Evolutionary conservation across 2,797 vertebrate species (phyloP).

Genomic region (Otolemur crassicaudatus): DNA sequence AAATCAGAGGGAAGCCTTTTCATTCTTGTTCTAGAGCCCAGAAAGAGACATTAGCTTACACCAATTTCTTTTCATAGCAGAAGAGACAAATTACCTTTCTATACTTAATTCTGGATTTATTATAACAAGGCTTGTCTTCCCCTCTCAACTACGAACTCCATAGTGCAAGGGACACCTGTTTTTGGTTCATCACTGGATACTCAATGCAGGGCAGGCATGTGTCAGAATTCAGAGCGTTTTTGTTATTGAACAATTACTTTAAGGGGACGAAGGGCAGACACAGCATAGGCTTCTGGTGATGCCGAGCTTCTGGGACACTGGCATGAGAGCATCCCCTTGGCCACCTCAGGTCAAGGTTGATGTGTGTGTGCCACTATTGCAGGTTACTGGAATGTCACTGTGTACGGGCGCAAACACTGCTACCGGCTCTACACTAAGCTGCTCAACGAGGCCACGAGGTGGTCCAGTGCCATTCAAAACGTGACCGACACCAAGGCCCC

Average conservation of each 20-base stretch:
- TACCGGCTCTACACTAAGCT: constrained; percentile 96
- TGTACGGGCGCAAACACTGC: constrained; percentile 96
- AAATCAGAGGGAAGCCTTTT: not conserved
- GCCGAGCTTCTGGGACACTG: not conserved
- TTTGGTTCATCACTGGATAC: not conserved
- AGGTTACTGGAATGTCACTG: constrained; percentile 97
- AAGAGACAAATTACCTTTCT: too few relatives aligned
- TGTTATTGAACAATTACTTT: not conserved
- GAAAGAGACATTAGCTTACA: accelerated
- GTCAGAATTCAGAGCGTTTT: not conserved
- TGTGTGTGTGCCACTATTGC: not conserved
- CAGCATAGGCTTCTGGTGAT: accelerated
- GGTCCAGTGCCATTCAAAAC: constrained; percentile 96
- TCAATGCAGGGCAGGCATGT: not conserved
- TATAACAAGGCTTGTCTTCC: too few relatives aligned
- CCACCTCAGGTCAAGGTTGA: not conserved
- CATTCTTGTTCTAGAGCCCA: not conserved
- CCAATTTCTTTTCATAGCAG: not conserved
- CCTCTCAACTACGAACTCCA: not conserved
- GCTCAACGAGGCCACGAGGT: constrained; percentile 95
- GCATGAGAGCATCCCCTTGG: accelerated
- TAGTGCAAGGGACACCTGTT: too few relatives aligned
- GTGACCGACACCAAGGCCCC: constrained; percentile 97
- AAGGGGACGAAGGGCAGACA: not conserved
- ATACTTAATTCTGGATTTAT: not conserved